A percentile compares a stretch with the other conserved stretches of the same genome.
These are phyloP conservation scores for Palythoa heliodiscus DNA, from an alignment of 92 coral and sea anemone genomes.

Conservation along the genomic window DNA sequence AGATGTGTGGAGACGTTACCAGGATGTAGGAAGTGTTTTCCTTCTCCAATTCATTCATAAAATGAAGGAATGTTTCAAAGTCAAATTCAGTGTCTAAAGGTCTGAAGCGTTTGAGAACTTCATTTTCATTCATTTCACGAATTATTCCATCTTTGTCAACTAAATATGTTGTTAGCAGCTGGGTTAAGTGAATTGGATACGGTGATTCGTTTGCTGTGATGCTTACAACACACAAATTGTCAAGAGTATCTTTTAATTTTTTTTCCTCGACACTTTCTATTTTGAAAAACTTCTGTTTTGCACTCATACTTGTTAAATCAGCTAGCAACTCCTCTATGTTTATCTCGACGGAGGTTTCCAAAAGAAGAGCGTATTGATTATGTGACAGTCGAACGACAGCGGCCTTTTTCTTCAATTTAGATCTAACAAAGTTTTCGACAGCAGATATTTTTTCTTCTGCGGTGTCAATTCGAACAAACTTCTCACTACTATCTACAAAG, in stretches of 20 bases:
- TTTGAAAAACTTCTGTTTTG: constrained; percentile 24
- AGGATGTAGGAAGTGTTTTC: constrained; percentile 60
- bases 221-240: constrained; percentile 57
- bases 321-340: constrained; percentile 55
- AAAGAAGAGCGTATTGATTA: constrained; percentile 50
- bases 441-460: background rate
- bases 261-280: constrained; percentile 24
- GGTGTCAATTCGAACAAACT: constrained; percentile 23
- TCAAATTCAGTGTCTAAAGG: constrained; percentile 42
- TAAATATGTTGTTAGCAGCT: constrained; percentile 53
- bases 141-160: constrained; percentile 38
- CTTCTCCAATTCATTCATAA: constrained; percentile 59
- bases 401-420: background rate
- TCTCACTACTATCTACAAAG: background rate
- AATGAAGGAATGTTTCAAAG: constrained; percentile 56
- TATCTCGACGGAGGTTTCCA: constrained; percentile 24
- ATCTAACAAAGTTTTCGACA: constrained; percentile 9
- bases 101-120: constrained; percentile 55
- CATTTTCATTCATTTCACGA: constrained; percentile 39
- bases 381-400: constrained; percentile 44
- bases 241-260: constrained; percentile 27
- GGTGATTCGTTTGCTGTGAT: constrained; percentile 64
- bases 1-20: constrained; percentile 63
- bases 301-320: constrained; percentile 49
- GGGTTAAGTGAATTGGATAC: constrained; percentile 73